Evolutionary conservation across 2,113 vertebrate genomes (phyloP), one percentile per base, ranked within the genome.

Genomic region (Chaetops frenatus): DNA sequence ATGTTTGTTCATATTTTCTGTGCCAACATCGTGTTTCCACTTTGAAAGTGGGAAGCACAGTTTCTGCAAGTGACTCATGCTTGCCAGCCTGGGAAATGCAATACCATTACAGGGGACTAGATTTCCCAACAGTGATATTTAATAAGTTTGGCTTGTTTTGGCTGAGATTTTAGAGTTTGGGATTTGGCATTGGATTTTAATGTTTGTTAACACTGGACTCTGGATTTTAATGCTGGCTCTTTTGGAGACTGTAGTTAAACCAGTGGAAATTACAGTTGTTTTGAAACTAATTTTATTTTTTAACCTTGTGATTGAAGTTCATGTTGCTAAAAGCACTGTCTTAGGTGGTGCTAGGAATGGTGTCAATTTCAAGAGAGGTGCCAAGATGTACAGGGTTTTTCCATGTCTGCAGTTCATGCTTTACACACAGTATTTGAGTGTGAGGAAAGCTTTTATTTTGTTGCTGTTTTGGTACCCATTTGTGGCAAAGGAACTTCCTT

Each of bases 381-480:
- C 66, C 84, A 84, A 58, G 53, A 54, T 86, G 81, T 62, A 44
- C 42, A 51, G 31, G 2, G 7, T 4, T 45, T 64, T 89, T 82
- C 61, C 69, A 8, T 88, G 78, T 40, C 62, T 80, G 9, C 66
- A 69, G 48, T 62, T 88, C 44, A n/a, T 66, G 58, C 67, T 64
- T 81, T 90, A 53, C 27, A 35, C 53, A 28, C 13, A 4, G 36
- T 23, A 36, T 54, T 69, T 65, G 71, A 83, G 60, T 35, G 57
- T 54, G 62, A 58, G 66, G 71, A 58, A 88, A 83, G 56, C 48
- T 83, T 78, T 87, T 76, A 48, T 88, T 94, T 90, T 81, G 64
- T 80, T 88, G 84, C 81, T 94, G 76, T 53, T 89, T 81, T 82
- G 80, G 71, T 96, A 88, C 88, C 78, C 95, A 57, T 76, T 72